Evolutionary conservation across 2,797 vertebrate species (phyloP).

Genomic region (Atherinosoma microstoma): DNA sequence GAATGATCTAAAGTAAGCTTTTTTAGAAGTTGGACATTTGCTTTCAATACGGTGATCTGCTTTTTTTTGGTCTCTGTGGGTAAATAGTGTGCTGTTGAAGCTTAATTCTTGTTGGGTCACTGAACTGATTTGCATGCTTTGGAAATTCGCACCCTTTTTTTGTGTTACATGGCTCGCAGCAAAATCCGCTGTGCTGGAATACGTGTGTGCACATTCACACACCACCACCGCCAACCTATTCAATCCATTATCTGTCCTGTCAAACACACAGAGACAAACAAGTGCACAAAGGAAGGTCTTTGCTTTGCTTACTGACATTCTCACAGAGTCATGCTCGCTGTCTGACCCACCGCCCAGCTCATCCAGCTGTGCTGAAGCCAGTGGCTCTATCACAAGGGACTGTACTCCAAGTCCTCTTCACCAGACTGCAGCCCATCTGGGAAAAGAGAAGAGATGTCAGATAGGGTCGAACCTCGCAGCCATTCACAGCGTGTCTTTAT

Average conservation of each 20-base stretch:
- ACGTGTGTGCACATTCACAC: constrained; percentile 13
- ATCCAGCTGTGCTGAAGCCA: constrained; percentile 67
- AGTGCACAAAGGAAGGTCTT: constrained; percentile 23
- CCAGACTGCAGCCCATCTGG: constrained; percentile 59
- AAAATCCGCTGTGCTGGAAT: constrained; percentile 32
- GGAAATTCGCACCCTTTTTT: constrained; percentile 42
- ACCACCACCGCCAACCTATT: background rate
- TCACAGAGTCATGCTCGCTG: constrained; percentile 36
- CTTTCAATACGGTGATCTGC: background rate
- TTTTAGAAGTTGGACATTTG: background rate
- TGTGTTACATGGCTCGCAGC: constrained; percentile 18
- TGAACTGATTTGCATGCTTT: constrained; percentile 53
- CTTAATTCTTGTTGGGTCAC: constrained; percentile 33
- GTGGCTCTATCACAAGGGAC: constrained; percentile 35
- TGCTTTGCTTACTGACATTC: constrained; percentile 65
- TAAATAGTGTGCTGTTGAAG: constrained; percentile 20
- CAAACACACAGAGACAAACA: constrained; percentile 17
- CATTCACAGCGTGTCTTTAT: constrained; percentile 46
- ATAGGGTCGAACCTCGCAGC: constrained; percentile 54
- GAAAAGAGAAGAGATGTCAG: constrained; percentile 50
- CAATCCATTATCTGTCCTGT: constrained; percentile 18
- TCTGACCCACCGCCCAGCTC: constrained; percentile 41
- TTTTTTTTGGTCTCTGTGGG: background rate
- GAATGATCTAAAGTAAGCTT: background rate
- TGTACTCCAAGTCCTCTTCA: constrained; percentile 40